phyloP scores from a whole-genome alignment of 2,113 vertebrate genomes.

The Myotis lucifugus region DNA sequence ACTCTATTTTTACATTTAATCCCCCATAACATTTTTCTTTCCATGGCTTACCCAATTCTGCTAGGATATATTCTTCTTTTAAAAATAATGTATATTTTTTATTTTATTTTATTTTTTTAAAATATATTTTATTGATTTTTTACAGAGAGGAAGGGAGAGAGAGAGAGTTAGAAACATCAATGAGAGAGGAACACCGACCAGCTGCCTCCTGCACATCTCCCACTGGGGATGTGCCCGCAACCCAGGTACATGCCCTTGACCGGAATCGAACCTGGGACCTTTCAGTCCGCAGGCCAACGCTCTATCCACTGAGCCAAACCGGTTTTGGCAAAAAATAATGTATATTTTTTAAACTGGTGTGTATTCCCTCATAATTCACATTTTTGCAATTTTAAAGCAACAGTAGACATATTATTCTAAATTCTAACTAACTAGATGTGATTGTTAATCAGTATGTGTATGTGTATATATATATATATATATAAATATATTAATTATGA shows the following conservation, averaged over 20 bases:
- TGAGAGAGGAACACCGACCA: too few relatives aligned
- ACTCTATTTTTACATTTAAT: slow-evolving; percentile 29
- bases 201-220: too few relatives aligned
- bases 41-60: not conserved
- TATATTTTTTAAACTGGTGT: not conserved
- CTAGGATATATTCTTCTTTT: not conserved
- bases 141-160: too few relatives aligned
- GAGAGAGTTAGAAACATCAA: too few relatives aligned
- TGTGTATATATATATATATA: not conserved
- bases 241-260: too few relatives aligned
- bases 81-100: slow-evolving; percentile 43
- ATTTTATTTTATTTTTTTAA: too few relatives aligned
- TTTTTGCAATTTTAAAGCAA: slow-evolving; percentile 28
- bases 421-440: slow-evolving; percentile 10
- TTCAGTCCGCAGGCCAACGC: too few relatives aligned
- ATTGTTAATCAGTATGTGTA: not conserved
- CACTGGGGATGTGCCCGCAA: too few relatives aligned
- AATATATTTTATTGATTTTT: too few relatives aligned
- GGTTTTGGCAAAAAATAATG: slow-evolving; percentile 51
- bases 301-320: too few relatives aligned
- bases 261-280: too few relatives aligned
- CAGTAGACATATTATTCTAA: not conserved
- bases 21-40: not conserved
- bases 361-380: not conserved
- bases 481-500: not conserved